A percentile compares a stretch with the other conserved stretches of the same genome.
phyloP scores from a whole-genome alignment of 64 coral and sea anemone genomes.

The Montipora sp. region DNA sequence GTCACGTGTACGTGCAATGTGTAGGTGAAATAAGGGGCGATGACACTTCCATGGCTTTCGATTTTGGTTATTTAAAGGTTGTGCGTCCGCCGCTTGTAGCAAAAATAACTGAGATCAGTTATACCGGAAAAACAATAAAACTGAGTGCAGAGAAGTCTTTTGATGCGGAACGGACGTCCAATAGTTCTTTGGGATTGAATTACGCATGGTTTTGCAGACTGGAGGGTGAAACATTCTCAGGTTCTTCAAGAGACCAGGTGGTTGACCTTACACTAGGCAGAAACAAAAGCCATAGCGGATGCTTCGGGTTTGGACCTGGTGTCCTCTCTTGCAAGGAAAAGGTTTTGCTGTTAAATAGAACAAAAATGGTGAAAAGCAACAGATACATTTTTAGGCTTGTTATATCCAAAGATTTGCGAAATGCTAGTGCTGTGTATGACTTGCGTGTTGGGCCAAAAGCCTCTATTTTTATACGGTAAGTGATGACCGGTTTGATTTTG shows the following conservation, averaged over 20 bases:
- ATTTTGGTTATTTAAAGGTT: conserved; percentile 42
- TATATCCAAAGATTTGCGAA: not conserved
- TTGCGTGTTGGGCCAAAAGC: not conserved
- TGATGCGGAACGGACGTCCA: not conserved
- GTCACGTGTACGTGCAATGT: conserved; percentile 49
- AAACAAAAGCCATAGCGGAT: not conserved
- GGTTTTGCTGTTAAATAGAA: not conserved
- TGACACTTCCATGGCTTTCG: conserved; percentile 3
- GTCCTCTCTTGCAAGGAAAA: not conserved
- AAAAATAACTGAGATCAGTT: conserved; percentile 21
- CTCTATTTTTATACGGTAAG: conserved; percentile 26
- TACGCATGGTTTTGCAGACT: conserved; percentile 57
- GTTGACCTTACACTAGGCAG: conserved; percentile 26
- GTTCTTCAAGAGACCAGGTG: not conserved
- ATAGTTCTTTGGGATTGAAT: not conserved
- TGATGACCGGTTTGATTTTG: not conserved
- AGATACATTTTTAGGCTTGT: conserved; percentile 50
- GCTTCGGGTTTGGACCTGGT: conserved; percentile 48
- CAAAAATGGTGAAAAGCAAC: conserved; percentile 2
- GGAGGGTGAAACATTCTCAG: not conserved
- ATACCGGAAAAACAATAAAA: not conserved
- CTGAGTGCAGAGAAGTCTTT: conserved; percentile 10
- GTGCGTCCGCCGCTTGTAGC: conserved; percentile 26
- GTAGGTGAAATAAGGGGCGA: not conserved
- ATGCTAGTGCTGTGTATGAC: conserved; percentile 28